phyloP scores from a whole-genome alignment of 2,888 invertebrate species.

The Pycnomerus fuliginosus region DNA sequence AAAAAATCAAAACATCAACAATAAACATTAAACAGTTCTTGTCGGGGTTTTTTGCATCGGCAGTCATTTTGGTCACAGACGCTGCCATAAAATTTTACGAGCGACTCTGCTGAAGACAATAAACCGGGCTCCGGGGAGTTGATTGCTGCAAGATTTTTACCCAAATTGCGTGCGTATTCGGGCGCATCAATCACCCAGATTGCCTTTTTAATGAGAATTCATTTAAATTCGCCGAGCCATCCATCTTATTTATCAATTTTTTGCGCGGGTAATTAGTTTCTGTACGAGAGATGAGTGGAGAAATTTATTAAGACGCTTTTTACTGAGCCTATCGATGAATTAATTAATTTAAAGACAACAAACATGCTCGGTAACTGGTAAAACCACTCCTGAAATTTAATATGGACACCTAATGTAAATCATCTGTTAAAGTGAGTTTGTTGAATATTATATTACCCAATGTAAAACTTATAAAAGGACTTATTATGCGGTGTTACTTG shows the following conservation, averaged over 20 bases:
- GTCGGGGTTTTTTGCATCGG: slow-evolving; percentile 35
- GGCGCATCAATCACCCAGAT: slow-evolving; percentile 26
- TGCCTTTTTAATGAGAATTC: slow-evolving; percentile 39
- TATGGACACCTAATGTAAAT: slow-evolving; percentile 33
- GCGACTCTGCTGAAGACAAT: slow-evolving; percentile 26
- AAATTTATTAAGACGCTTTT: slow-evolving; percentile 16
- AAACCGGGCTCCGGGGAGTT: slow-evolving; percentile 21
- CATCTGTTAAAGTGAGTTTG: slow-evolving; percentile 33
- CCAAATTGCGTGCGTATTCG: too few relatives aligned
- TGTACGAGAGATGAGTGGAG: slow-evolving; percentile 3
- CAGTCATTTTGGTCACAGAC: slow-evolving; percentile 46
- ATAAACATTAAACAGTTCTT: slow-evolving; percentile 45
- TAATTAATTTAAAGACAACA: too few relatives aligned
- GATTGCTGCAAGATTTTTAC: too few relatives aligned
- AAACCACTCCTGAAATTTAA: slow-evolving; percentile 35
- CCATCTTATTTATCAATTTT: slow-evolving; percentile 37
- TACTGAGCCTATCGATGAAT: neutral
- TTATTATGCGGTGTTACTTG: too few relatives aligned
- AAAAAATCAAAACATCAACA: slow-evolving; percentile 48
- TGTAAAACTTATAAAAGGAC: too few relatives aligned
- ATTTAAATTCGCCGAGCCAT: slow-evolving; percentile 37
- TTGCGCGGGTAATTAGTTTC: slow-evolving; percentile 10
- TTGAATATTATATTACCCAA: slow-evolving; percentile 26
- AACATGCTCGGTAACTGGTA: too few relatives aligned
- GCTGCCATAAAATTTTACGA: slow-evolving; percentile 49